Base-by-base conservation (phyloP, 2,888 invertebrate species). In the Apamea crenata region DNA sequence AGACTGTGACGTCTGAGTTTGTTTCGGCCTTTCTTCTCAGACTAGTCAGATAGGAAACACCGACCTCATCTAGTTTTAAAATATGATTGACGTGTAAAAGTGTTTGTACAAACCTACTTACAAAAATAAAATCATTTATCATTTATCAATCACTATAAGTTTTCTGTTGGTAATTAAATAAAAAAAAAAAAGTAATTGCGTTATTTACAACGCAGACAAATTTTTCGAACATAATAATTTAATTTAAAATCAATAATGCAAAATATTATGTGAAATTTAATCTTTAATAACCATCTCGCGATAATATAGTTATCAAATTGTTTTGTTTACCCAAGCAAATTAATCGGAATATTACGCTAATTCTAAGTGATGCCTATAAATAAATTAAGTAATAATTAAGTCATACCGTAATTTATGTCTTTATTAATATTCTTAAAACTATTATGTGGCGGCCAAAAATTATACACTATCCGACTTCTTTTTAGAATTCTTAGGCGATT, bases 201-300 rank as follows among this genome's bases (percentile, higher is more conserved):
- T 40, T 40, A 40, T 40, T 40, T 40, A 40, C 7, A 40, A 7
- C 7, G 40, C 40, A 40, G 40, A 40, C 40, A 6, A 40, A 40
- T 40, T 40, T 40, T 40, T 40, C 40, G 7, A 40, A 40, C 40
- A 40, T 40, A 40, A 40, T 40, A 40, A 6, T n/a, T 81, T 69
- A 69, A n/a, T 81, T 81, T n/a, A 75, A 40, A 81, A 69, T 69
- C 67, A 67, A 40, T 16, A 32, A 7, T n/a, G 63, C 47, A 56
- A 69, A 61, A 72, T 47, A 36, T 66, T 4, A 32, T n/a, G 0
- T n/a, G n/a, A n/a, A n/a, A n/a, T n/a, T 78, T 2, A 79, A 80
- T 66, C 29, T 18, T 56, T 75, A 69, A 74, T 44, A 47, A 44
- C 32, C 40, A 32, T 66, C 21, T 66, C 32, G 0, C 14, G 29